Percentiles rank a stretch among this genome's conserved stretches.
Evolutionary conservation across 2,113 vertebrate species (phyloP).

Genomic region (Pyrgilauda ruficollis): DNA sequence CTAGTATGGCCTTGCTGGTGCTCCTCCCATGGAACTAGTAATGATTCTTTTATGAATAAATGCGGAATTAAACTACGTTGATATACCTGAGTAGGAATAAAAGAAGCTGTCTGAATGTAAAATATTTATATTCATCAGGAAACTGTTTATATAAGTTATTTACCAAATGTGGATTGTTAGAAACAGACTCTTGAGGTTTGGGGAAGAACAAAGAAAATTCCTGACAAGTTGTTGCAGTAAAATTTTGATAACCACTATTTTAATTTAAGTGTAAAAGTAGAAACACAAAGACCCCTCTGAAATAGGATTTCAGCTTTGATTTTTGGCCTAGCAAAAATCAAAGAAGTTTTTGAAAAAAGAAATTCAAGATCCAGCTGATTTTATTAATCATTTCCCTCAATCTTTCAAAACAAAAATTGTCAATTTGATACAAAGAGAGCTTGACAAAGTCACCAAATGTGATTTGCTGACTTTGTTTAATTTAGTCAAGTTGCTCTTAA

Average conservation of each 20-base stretch:
- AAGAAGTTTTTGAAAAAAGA: not conserved
- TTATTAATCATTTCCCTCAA: not conserved
- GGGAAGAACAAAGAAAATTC: not conserved
- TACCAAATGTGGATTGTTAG: not conserved
- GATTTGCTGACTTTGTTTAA: not conserved
- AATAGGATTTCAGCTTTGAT: not conserved
- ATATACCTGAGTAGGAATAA: not conserved
- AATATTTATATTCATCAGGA: not conserved
- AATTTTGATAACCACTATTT: not conserved
- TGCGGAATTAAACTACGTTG: not conserved
- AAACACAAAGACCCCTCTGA: not conserved
- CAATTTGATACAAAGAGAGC: not conserved
- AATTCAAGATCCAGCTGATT: not conserved
- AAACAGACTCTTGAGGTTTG: not conserved
- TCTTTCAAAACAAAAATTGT: not conserved
- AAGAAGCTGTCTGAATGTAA: not conserved
- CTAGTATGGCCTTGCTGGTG: not conserved
- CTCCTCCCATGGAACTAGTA: not conserved
- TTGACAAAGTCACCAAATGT: not conserved
- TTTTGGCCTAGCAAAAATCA: conserved; percentile 1
- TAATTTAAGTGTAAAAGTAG: not conserved
- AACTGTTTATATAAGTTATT: not conserved
- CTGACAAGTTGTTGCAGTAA: not conserved
- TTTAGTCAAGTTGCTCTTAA: not conserved
- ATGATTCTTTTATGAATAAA: not conserved